phyloP scores from a whole-genome alignment of 1,140 invertebrate species.

The Heliconius hermathena region DNA sequence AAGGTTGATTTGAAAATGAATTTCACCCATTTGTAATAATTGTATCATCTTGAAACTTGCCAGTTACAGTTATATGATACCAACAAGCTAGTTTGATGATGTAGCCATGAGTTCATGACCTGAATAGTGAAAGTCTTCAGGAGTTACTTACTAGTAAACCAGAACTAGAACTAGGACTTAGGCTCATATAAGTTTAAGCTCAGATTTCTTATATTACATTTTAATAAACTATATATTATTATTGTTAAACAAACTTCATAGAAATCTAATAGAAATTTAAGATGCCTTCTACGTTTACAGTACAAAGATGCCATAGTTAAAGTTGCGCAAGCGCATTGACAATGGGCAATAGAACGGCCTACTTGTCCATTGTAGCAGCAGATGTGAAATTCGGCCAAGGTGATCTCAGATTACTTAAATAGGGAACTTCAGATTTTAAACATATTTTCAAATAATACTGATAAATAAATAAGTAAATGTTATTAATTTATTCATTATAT shows the following conservation, averaged over 20 bases:
- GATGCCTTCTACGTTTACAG: not conserved
- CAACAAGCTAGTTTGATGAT: too few species aligned
- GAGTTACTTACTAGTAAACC: too few species aligned
- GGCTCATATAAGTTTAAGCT: too few species aligned
- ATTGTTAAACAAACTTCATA: not conserved
- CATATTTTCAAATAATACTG: not conserved
- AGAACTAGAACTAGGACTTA: too few species aligned
- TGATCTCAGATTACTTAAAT: conserved; percentile 51
- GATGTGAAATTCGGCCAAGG: conserved; percentile 77
- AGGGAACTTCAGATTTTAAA: conserved; percentile 18
- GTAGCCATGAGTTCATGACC: too few species aligned
- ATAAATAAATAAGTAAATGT: not conserved
- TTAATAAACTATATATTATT: not conserved
- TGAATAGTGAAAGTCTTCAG: too few species aligned
- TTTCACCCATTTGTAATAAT: too few species aligned
- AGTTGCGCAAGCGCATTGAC: conserved; percentile 67
- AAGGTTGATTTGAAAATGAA: too few species aligned
- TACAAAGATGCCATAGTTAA: conserved; percentile 27
- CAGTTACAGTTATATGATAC: too few species aligned
- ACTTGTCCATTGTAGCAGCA: conserved; percentile 70
- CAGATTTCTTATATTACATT: too few species aligned
- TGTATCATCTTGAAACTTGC: too few species aligned
- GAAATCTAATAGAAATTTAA: not conserved
- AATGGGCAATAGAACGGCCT: conserved; percentile 65
- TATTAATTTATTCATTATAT: not conserved